Percentiles rank a stretch among this genome's conserved stretches.
phyloP scores from a whole-genome alignment of 2,888 invertebrate genomes.

The Mystacides longicornis region DNA sequence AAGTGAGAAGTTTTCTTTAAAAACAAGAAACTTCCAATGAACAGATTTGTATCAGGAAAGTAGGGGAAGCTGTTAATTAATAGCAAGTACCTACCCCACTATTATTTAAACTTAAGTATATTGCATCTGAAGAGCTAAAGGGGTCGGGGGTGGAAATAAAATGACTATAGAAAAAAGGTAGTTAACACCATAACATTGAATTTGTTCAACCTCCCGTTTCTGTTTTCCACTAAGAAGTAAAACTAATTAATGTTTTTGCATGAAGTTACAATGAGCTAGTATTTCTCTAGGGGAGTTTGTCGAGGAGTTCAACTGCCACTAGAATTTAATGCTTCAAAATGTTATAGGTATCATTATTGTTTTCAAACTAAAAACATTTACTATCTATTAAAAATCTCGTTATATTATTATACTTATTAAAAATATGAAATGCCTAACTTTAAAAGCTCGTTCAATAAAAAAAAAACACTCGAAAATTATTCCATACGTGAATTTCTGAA shows the following conservation, averaged over 20 bases:
- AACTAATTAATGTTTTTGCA: slow-evolving; percentile 19
- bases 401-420: no score
- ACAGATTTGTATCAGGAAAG: no score
- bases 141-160: not conserved
- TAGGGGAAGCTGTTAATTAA: not conserved
- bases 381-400: no score
- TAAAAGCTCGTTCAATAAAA: no score
- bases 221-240: not conserved
- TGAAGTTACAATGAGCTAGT: slow-evolving; percentile 14
- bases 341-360: no score
- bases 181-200: not conserved
- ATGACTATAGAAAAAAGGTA: not conserved
- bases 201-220: slow-evolving; percentile 1
- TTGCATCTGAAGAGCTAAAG: not conserved
- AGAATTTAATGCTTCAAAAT: no score
- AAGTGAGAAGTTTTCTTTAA: no score
- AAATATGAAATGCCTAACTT: no score
- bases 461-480: not conserved
- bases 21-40: no score
- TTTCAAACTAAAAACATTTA: no score
- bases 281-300: slow-evolving; percentile 9
- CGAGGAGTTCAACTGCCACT: slow-evolving; percentile 6
- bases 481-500: not conserved
- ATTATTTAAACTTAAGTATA: not conserved
- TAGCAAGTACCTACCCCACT: no score